Conservation (phyloP, 2,797 vertebrate genomes). For the Sebastes cheni region DNA sequence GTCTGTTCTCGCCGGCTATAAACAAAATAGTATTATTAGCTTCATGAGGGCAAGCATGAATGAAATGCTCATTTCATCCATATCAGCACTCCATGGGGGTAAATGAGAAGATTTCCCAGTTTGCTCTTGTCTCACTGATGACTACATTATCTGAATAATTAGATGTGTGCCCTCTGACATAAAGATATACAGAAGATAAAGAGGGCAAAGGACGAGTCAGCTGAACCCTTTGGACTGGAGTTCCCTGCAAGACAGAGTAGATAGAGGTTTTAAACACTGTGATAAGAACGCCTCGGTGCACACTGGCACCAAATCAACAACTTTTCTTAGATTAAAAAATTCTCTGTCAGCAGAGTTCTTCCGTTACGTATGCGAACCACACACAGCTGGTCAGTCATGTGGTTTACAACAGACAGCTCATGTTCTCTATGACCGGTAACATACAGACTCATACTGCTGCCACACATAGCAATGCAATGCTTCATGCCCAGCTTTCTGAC, state of each 20-base stretch:
- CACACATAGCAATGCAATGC: constrained; percentile 22
- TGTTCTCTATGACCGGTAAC: background rate
- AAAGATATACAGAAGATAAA: constrained; percentile 36
- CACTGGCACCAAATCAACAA: constrained; percentile 27
- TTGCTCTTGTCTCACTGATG: constrained; percentile 3
- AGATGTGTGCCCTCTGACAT: constrained; percentile 12
- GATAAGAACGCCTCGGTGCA: constrained; percentile 53
- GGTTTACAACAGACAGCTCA: constrained; percentile 6
- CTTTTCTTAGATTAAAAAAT: constrained; percentile 8
- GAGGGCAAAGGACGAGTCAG: constrained; percentile 58
- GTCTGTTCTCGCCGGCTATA: constrained; percentile 13
- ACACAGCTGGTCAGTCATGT: background rate
- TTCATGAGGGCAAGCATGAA: constrained; percentile 16
- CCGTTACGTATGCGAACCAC: background rate
- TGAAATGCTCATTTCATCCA: constrained; percentile 1
- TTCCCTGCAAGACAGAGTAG: constrained; percentile 19
- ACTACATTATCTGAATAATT: constrained; percentile 26
- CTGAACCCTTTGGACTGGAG: constrained; percentile 30
- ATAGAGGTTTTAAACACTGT: constrained; percentile 31
- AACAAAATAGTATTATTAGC: constrained; percentile 54
- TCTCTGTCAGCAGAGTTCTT: constrained; percentile 6
- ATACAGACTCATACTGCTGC: background rate
- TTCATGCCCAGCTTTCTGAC: background rate
- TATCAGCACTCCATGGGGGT: background rate
- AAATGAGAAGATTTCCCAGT: background rate